Evolutionary conservation across 2,113 vertebrate genomes (phyloP).

Genomic region (Gallinago undulata): DNA sequence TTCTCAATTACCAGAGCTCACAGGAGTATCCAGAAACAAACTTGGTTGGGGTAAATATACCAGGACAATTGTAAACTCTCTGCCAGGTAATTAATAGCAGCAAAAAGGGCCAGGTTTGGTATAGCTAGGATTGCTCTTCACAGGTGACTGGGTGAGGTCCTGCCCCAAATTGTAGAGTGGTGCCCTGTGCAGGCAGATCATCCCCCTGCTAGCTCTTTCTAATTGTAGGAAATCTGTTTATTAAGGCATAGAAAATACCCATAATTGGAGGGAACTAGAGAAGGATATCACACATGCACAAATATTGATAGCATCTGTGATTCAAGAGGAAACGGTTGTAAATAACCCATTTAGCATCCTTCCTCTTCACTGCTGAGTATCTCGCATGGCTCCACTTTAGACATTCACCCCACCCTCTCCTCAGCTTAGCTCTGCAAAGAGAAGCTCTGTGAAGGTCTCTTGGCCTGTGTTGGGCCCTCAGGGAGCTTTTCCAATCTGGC

Average conservation of each 20-base stretch:
- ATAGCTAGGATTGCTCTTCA: not conserved
- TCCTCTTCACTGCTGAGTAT: not conserved
- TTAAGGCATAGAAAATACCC: not conserved
- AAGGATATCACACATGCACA: not conserved
- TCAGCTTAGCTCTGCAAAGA: not conserved
- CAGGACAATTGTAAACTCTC: not conserved
- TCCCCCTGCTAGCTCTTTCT: not conserved
- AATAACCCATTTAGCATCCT: constrained; percentile 11
- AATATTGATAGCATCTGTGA: constrained; percentile 25
- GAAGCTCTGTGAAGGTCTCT: constrained; percentile 1
- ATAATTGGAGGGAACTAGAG: not conserved
- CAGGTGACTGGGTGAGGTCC: not conserved
- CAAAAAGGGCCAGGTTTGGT: not conserved
- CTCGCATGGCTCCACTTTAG: not conserved
- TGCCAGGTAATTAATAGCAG: not conserved
- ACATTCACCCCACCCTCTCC: not conserved
- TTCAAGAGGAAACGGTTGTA: constrained; percentile 23
- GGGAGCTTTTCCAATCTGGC: not conserved
- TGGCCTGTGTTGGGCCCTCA: not conserved
- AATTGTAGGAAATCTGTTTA: not conserved
- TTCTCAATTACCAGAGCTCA: not conserved
- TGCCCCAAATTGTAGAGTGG: not conserved
- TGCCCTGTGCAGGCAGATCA: not conserved
- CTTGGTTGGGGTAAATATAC: not conserved
- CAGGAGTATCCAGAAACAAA: not conserved